Evolutionary conservation across 2,888 invertebrate species (phyloP).

Genomic region (Ametastegia equiseti): DNA sequence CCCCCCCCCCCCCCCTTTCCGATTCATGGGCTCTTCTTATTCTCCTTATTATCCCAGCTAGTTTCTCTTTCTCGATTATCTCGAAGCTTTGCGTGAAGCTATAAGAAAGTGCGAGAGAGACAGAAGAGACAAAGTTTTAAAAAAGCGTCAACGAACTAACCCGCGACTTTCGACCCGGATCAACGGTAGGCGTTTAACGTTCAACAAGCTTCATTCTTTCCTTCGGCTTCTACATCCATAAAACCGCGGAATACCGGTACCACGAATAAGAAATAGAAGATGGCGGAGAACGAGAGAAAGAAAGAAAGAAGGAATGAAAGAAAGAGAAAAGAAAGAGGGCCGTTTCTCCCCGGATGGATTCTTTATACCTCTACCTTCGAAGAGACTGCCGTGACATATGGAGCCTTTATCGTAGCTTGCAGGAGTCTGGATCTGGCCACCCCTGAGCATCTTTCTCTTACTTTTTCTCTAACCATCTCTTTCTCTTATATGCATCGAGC

Average conservation of each 20-base stretch:
- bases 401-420: slow-evolving; percentile 47
- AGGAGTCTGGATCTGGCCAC: slow-evolving; percentile 46
- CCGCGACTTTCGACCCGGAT: slow-evolving; percentile 36
- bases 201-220: slow-evolving; percentile 28
- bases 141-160: slow-evolving; percentile 7
- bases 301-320: slow-evolving; percentile 17
- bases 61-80: background rate
- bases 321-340: slow-evolving; percentile 34
- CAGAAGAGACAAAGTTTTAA: slow-evolving; percentile 12
- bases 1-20: background rate
- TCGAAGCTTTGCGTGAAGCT: background rate
- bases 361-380: slow-evolving; percentile 35
- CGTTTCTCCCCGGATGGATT: slow-evolving; percentile 41
- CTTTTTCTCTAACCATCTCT: no score
- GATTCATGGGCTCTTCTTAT: background rate
- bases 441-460: slow-evolving; percentile 39
- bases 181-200: slow-evolving; percentile 22
- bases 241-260: slow-evolving; percentile 9
- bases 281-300: background rate
- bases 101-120: background rate
- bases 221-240: slow-evolving; percentile 9
- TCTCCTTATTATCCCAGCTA: background rate
- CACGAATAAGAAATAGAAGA: slow-evolving; percentile 20
- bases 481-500: slow-evolving; percentile 30
- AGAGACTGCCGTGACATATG: slow-evolving; percentile 48